A percentile compares a stretch with the other conserved stretches of the same genome.
Conservation (phyloP, 35 echinoderm and acorn worm species). For the Apostichopus japonicus region DNA sequence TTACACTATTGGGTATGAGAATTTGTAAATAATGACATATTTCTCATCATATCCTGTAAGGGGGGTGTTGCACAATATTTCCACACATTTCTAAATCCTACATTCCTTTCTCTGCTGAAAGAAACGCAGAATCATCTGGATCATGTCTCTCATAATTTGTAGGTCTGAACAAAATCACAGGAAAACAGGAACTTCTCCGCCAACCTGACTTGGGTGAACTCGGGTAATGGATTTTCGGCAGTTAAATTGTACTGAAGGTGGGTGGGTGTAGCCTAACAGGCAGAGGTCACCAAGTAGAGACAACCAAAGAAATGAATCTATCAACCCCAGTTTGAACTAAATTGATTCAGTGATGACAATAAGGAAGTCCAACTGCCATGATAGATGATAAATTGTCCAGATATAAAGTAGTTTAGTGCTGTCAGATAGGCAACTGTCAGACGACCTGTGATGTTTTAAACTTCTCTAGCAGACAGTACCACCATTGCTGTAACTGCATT, state of each 20-base stretch:
- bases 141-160: neutral
- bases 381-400: neutral
- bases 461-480: too few relatives aligned
- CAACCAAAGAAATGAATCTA: neutral
- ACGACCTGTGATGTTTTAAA: neutral
- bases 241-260: too few relatives aligned
- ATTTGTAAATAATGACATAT: neutral
- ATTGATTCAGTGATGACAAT: neutral
- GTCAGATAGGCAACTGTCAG: neutral
- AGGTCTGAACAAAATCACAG: neutral
- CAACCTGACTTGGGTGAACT: too few relatives aligned
- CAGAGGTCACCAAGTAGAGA: neutral
- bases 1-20: too few relatives aligned
- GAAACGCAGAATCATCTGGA: neutral
- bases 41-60: neutral
- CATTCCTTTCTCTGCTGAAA: neutral
- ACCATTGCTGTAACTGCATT: too few relatives aligned
- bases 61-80: neutral
- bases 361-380: neutral
- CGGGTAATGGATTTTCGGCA: too few relatives aligned
- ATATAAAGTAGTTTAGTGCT: neutral
- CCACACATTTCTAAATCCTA: neutral
- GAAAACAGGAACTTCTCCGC: too few relatives aligned
- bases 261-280: neutral
- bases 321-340: neutral